Evolutionary conservation across 2,113 vertebrate species (phyloP), one percentile per base, ranked within the genome.

Genomic region (Myiagra hebetior): DNA sequence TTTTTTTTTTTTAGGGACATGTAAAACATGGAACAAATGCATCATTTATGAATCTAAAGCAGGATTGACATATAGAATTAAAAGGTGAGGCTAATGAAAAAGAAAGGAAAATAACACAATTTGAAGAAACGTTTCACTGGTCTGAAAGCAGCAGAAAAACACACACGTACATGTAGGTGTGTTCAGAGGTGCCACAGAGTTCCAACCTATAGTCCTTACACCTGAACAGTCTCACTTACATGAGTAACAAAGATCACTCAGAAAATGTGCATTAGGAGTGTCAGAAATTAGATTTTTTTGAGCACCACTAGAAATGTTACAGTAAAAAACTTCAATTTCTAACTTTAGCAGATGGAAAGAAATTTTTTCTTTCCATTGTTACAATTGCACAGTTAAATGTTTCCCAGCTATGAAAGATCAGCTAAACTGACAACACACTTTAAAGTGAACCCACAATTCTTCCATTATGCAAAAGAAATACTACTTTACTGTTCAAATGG

Each of bases 131-230:
- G 0, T 37, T 81, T 70, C 6, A 35, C 28, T 67, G 65, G 2
- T 39, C 57, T 47, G 21, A 84, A 6, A 60, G 33, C 24, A 89
- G 21, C 31, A 91, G 11, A 28, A 91, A 39, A 68, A 3, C 57
- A n/a, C 8, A 33, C 27, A 44, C 0, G 0, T 4, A 46, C 14
- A 46, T 13, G 22, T 0, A 65, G 21, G 9, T 39, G 10, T 44
- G 52, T 50, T 12, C 14, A 72, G 24, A 78, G 30, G 24, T 41
- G n/a, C 41, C 44, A 52, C 7, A 14, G 8, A 50, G 30, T 22
- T 37, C 31, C 15, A 67, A 1, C 14, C 35, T 75, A 57, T 39
- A 72, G 39, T 18, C 26, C 9, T 57, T n/a, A 46, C 9, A 53
- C 31, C 22, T 26, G 11, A n/a, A 8, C 24, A 50, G 9, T 15